phyloP scores from a whole-genome alignment of 2,797 vertebrate genomes.

The Crocidura indochinensis region DNA sequence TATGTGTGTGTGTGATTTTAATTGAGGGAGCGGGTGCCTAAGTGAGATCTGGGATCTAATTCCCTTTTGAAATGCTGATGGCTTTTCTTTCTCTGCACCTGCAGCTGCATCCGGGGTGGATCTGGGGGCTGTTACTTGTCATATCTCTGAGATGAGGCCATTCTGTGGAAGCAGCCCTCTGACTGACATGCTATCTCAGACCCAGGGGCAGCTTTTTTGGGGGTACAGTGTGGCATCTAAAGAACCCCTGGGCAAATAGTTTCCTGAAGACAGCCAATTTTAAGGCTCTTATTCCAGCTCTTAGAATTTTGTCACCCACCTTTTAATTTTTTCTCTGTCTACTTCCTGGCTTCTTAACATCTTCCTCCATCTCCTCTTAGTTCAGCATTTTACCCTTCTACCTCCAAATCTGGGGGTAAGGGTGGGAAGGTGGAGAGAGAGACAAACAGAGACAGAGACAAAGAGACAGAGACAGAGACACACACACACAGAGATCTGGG shows the following conservation, averaged over 20 bases:
- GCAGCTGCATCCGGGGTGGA: not conserved
- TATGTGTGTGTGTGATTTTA: not conserved
- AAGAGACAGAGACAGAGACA: too few relatives aligned
- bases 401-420: too few relatives aligned
- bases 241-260: not conserved
- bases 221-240: not conserved
- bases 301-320: not conserved
- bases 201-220: not conserved
- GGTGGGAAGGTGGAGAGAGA: too few relatives aligned
- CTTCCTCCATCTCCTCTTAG: too few relatives aligned
- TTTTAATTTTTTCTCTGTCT: not conserved
- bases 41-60: not conserved
- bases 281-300: not conserved
- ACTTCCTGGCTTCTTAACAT: not conserved
- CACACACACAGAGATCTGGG: too few relatives aligned
- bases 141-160: not conserved
- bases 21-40: not conserved
- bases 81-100: not conserved
- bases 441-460: too few relatives aligned
- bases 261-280: not conserved
- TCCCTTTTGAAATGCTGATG: slow-evolving; percentile 31
- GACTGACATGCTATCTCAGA: not conserved
- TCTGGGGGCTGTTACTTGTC: not conserved
- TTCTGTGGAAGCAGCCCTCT: not conserved
- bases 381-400: too few relatives aligned